Conservation (phyloP, 2,888 invertebrate species). For the Pristionchus entomophagus region DNA sequence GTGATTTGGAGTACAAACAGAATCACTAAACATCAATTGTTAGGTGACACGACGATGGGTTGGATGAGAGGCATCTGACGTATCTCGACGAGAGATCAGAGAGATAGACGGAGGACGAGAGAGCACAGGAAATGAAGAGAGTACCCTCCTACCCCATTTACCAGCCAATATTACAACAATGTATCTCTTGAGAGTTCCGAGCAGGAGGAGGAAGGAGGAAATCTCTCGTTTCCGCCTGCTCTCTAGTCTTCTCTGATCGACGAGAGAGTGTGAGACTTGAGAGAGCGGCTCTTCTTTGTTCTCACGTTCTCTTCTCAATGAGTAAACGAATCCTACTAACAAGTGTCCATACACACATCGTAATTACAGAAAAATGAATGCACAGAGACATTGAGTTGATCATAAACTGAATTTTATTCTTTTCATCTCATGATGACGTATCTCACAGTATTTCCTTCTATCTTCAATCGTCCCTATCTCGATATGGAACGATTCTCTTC, state of each 20-base stretch:
- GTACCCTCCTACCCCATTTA: neutral
- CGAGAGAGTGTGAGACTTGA: neutral
- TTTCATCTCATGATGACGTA: too few species aligned
- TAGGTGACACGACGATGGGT: neutral
- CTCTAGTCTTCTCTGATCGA: neutral
- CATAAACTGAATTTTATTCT: too few species aligned
- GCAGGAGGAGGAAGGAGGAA: neutral
- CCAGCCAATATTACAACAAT: conserved; percentile 30
- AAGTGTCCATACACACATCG: too few species aligned
- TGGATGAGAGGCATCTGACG: neutral
- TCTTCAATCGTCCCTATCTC: too few species aligned
- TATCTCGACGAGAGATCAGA: neutral
- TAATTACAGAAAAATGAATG: too few species aligned
- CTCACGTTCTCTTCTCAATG: too few species aligned
- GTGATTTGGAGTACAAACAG: conserved; percentile 16
- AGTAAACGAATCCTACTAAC: too few species aligned
- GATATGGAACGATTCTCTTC: too few species aligned
- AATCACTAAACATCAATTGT: neutral
- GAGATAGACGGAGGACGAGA: neutral
- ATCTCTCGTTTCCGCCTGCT: neutral
- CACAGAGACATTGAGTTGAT: too few species aligned
- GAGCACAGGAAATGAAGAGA: neutral
- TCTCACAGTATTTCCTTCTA: too few species aligned
- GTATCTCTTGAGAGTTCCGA: neutral
- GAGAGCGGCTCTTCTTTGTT: neutral